phyloP scores from a whole-genome alignment of 2,888 invertebrate genomes.

The Sarcophaga subvicina region DNA sequence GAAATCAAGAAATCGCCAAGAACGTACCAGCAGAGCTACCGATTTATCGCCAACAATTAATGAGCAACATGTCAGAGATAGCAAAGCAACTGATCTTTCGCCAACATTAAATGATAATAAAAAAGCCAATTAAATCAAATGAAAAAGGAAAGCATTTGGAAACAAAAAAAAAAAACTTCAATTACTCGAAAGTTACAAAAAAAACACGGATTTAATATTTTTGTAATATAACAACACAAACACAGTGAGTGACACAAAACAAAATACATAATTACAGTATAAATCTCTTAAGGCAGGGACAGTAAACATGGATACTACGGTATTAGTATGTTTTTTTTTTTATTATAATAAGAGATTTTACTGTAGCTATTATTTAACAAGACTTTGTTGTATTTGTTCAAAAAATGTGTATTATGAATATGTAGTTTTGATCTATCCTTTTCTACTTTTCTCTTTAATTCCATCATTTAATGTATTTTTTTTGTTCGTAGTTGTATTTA shows the following conservation, averaged over 20 bases:
- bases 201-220: constrained; percentile 29
- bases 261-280: constrained; percentile 10
- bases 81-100: constrained; percentile 63
- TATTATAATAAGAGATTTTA: constrained; percentile 8
- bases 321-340: constrained; percentile 12
- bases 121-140: constrained; percentile 56
- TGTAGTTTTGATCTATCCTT: neutral
- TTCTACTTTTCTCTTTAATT: constrained; percentile 5
- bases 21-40: constrained; percentile 61
- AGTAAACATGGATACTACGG: constrained; percentile 21
- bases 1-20: neutral
- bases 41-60: constrained; percentile 66
- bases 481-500: neutral
- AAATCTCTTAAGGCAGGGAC: constrained; percentile 37
- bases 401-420: neutral
- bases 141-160: neutral
- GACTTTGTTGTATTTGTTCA: constrained; percentile 3
- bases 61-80: constrained; percentile 60
- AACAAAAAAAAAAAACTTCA: neutral
- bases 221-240: neutral
- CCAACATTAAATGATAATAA: constrained; percentile 57
- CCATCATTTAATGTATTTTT: neutral
- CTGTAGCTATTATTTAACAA: neutral
- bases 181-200: neutral
- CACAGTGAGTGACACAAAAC: neutral